Conservation (phyloP, 2,888 invertebrate species). For the Cosmia trapezina region DNA sequence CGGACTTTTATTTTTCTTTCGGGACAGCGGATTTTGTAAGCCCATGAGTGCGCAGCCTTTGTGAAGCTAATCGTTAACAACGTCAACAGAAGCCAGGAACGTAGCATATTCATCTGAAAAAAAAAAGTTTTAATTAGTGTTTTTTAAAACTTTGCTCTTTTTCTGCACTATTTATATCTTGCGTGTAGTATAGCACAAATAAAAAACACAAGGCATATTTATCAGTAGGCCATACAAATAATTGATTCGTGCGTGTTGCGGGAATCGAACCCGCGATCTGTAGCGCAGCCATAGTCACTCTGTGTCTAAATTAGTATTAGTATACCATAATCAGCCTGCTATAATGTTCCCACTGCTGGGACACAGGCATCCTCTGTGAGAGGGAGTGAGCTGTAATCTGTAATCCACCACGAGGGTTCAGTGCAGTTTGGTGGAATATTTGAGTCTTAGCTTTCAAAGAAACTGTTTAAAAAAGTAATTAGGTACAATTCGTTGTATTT, state of each 20-base stretch:
- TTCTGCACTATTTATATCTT: not conserved
- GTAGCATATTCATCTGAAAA: conserved; percentile 49
- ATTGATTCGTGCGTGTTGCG: not conserved
- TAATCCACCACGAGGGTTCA: no score
- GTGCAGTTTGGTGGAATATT: no score
- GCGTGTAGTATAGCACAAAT: not conserved
- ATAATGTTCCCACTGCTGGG: no score
- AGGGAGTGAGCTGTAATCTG: no score
- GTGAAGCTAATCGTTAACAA: conserved; percentile 10
- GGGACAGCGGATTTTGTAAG: conserved; percentile 1
- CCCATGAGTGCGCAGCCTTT: not conserved
- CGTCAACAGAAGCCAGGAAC: conserved; percentile 13
- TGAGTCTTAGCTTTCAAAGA: no score
- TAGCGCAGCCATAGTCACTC: no score
- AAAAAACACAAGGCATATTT: not conserved
- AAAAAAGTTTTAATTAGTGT: not conserved
- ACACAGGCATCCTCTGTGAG: no score
- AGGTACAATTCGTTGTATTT: no score
- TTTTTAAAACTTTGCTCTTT: not conserved
- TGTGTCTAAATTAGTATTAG: no score
- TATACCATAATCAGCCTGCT: no score
- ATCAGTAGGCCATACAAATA: not conserved
- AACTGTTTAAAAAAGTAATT: no score
- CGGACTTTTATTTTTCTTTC: not conserved
- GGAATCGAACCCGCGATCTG: not conserved